Conservation (phyloP, 2,113 vertebrate genomes). For the Callocephalon fimbriatum region DNA sequence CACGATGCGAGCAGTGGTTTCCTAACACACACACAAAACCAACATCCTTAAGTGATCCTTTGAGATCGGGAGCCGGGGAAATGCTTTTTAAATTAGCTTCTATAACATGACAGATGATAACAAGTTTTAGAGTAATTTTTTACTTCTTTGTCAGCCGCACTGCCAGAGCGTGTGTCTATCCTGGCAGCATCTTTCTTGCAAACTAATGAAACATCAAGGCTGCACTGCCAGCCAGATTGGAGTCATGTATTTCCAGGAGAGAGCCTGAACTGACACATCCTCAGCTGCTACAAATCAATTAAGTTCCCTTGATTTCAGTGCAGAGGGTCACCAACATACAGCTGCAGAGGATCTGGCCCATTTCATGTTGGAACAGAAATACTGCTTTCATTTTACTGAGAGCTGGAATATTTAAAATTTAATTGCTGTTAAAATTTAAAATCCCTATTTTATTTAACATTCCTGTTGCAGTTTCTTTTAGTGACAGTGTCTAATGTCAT, state of each 20-base stretch:
- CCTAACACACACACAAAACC: neutral
- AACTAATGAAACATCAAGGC: conserved; percentile 36
- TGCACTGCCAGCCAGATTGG: conserved; percentile 5
- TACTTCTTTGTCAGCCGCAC: neutral
- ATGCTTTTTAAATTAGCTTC: conserved; percentile 26
- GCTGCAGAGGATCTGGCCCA: neutral
- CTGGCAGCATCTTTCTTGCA: conserved; percentile 33
- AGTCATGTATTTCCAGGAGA: conserved; percentile 11
- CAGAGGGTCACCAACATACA: neutral
- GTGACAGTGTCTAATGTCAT: neutral
- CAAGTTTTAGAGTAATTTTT: neutral
- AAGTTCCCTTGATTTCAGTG: neutral
- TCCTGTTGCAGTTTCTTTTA: neutral
- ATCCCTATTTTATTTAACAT: neutral
- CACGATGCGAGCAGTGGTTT: neutral
- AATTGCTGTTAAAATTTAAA: conserved; percentile 46
- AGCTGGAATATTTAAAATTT: conserved; percentile 8
- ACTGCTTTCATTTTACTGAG: neutral
- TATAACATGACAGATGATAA: conserved; percentile 12
- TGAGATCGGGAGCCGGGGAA: conserved; percentile 16
- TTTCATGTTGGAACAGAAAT: neutral
- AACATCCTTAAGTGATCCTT: neutral
- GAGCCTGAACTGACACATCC: neutral
- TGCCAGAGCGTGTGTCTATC: neutral
- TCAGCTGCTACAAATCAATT: conserved; percentile 42